Percentiles rank a stretch among this genome's conserved stretches.
Evolutionary conservation across 2,797 vertebrate species (phyloP).

Genomic region (Enteromius unitaeniatus): DNA sequence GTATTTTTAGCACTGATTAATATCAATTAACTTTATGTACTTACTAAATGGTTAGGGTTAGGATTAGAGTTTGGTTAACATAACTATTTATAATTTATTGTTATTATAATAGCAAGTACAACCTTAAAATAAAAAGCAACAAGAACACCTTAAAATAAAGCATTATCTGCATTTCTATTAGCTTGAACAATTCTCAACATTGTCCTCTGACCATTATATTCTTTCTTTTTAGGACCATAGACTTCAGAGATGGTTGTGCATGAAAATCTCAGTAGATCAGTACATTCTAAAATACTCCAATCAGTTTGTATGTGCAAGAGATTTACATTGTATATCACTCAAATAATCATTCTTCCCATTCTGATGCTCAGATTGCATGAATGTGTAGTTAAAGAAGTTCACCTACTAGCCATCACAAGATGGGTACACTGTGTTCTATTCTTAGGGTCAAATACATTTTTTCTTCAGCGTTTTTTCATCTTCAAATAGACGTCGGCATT

Average conservation of each 20-base stretch:
- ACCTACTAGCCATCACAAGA: background rate
- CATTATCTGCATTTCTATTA: too few species aligned
- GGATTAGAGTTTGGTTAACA: too few species aligned
- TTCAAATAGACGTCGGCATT: background rate
- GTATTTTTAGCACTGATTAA: too few species aligned
- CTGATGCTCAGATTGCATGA: background rate
- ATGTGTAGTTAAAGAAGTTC: background rate
- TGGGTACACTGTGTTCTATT: background rate
- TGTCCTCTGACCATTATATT: conserved; percentile 44
- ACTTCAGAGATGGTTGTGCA: background rate
- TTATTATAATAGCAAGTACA: too few species aligned
- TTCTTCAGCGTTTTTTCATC: background rate
- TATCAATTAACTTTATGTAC: too few species aligned
- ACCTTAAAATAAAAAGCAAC: too few species aligned
- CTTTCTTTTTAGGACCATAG: background rate
- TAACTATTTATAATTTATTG: too few species aligned
- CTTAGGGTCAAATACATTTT: background rate
- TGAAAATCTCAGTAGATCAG: background rate
- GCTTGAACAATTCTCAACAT: background rate
- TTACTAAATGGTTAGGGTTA: too few species aligned
- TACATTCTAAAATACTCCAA: background rate
- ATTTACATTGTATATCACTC: too few species aligned
- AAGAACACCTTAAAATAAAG: too few species aligned
- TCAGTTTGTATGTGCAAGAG: background rate
- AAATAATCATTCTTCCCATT: background rate